Percentiles rank a stretch among this genome's conserved stretches.
These are phyloP conservation scores for Plutomurus gul DNA, from an alignment of 1,140 invertebrate genomes.

Conservation along the genomic window DNA sequence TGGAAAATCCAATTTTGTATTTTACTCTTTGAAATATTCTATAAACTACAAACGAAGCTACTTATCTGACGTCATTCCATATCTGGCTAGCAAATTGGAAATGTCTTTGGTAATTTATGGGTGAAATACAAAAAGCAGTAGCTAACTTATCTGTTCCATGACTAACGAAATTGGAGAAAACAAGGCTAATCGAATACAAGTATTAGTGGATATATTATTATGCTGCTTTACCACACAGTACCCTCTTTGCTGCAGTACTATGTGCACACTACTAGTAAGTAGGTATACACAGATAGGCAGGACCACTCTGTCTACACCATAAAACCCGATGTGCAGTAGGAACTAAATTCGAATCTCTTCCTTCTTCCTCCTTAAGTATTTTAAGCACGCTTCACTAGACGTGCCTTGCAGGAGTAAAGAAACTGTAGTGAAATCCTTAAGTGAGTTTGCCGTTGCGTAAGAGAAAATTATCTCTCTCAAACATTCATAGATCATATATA, in stretches of 20 bases:
- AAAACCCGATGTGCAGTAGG: neutral
- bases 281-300: too few species aligned
- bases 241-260: too few species aligned
- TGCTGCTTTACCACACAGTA: too few species aligned
- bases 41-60: too few species aligned
- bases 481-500: neutral
- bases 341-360: neutral
- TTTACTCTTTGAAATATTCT: too few species aligned
- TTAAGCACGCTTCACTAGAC: neutral
- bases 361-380: neutral
- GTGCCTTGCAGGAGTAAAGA: neutral
- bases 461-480: slow-evolving; percentile 25
- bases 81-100: neutral
- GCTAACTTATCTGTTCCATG: neutral
- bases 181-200: neutral
- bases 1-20: too few species aligned
- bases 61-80: too few species aligned
- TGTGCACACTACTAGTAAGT: too few species aligned
- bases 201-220: too few species aligned
- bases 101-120: neutral
- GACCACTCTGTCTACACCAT: too few species aligned
- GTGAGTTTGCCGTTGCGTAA: slow-evolving; percentile 16
- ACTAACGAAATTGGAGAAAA: neutral
- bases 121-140: neutral
- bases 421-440: neutral